phyloP scores from a whole-genome alignment of 2,888 invertebrate genomes.

The Cylindroiulus punctatus region DNA sequence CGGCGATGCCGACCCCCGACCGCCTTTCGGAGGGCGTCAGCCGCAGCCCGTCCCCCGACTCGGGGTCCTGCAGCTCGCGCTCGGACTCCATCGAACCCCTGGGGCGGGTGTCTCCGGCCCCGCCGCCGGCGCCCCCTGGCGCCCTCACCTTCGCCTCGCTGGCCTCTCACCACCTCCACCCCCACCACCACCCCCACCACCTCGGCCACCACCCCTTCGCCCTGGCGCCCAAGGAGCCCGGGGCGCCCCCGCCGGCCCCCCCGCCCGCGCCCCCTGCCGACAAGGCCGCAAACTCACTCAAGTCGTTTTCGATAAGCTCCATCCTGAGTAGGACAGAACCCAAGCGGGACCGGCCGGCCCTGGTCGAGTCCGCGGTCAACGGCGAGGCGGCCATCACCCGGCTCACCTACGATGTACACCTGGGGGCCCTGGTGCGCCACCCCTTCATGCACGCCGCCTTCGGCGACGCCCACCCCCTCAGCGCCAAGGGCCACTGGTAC shows the following conservation, averaged over 20 bases:
- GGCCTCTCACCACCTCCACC: background rate
- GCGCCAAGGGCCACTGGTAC: slow-evolving; percentile 48
- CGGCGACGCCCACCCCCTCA: slow-evolving; percentile 4
- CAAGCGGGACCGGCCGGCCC: slow-evolving; percentile 44
- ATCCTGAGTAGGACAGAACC: slow-evolving; percentile 54
- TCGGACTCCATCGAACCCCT: background rate
- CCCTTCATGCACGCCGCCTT: slow-evolving; percentile 39
- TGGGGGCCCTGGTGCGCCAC: slow-evolving; percentile 52
- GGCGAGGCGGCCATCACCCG: slow-evolving; percentile 14
- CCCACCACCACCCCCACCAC: background rate
- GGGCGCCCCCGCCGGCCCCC: background rate
- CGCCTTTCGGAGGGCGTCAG: slow-evolving; percentile 9
- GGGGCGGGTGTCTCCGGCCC: background rate
- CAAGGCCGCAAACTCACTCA: slow-evolving; percentile 27
- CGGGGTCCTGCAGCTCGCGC: background rate
- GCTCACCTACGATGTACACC: slow-evolving; percentile 37
- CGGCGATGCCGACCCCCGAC: slow-evolving; percentile 47
- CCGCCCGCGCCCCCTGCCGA: background rate
- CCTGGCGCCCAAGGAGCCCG: background rate
- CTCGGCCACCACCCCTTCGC: too few relatives aligned
- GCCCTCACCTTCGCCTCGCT: background rate
- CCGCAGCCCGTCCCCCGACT: slow-evolving; percentile 43
- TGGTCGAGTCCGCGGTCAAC: background rate
- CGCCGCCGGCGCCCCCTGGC: background rate
- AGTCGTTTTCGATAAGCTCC: slow-evolving; percentile 54